These are phyloP conservation scores for Drosophila miranda DNA, from an alignment of 1,140 invertebrate species.

Conservation along the genomic window DNA sequence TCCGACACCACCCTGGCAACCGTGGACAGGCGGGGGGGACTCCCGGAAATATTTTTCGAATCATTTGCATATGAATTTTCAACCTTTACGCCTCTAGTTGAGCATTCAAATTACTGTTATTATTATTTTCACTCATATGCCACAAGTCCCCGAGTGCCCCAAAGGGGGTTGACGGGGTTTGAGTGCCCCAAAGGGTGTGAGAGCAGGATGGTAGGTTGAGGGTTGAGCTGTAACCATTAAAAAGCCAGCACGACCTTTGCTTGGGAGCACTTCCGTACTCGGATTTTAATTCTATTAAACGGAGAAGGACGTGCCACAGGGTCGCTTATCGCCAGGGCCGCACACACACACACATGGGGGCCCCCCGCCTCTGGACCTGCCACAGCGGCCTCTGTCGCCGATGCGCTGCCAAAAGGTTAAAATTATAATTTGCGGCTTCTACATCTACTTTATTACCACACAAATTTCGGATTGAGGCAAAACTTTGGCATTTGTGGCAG, in stretches of 20 bases:
- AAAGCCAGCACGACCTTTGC: slow-evolving; percentile 70
- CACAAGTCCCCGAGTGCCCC: slow-evolving; percentile 19
- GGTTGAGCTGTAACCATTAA: slow-evolving; percentile 57
- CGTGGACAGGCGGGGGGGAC: too few species aligned
- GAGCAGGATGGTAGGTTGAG: slow-evolving; percentile 17
- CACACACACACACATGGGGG: slow-evolving; percentile 2
- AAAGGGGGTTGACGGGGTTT: slow-evolving; percentile 6
- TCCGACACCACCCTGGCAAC: not conserved
- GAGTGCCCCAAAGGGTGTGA: not conserved
- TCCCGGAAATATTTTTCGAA: slow-evolving; percentile 50
- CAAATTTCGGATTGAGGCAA: slow-evolving; percentile 35
- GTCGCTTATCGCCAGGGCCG: slow-evolving; percentile 60
- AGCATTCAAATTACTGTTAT: slow-evolving; percentile 78
- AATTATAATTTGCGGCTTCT: slow-evolving; percentile 77
- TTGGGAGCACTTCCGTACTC: slow-evolving; percentile 64
- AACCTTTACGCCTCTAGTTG: slow-evolving; percentile 65
- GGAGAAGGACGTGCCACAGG: slow-evolving; percentile 22
- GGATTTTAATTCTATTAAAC: slow-evolving; percentile 76
- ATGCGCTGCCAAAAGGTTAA: slow-evolving; percentile 65
- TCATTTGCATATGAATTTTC: slow-evolving; percentile 82
- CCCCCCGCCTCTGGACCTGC: not conserved
- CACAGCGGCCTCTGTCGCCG: not conserved
- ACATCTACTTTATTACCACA: slow-evolving; percentile 70
- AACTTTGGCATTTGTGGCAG: slow-evolving; percentile 68
- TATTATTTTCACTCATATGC: slow-evolving; percentile 79